These are phyloP conservation scores for Dilophus febrilis DNA, from an alignment of 2,888 invertebrate species.

Conservation along the genomic window DNA sequence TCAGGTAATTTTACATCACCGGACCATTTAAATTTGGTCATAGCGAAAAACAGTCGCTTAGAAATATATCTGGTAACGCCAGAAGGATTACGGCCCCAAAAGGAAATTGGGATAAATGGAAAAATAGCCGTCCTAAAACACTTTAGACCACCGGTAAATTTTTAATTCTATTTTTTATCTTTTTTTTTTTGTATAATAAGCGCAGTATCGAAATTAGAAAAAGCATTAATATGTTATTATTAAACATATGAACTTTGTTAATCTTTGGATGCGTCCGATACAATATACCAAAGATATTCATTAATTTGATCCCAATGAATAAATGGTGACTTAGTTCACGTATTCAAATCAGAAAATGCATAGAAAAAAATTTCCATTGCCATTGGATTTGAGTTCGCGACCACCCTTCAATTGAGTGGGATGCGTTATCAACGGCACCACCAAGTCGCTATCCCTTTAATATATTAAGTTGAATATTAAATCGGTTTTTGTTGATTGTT, in stretches of 20 bases:
- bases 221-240: not conserved
- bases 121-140: slow-evolving; percentile 88
- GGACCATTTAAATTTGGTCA: slow-evolving; percentile 82
- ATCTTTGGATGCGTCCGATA: too few relatives aligned
- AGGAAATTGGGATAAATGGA: slow-evolving; percentile 90
- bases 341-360: too few relatives aligned
- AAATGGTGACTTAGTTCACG: too few relatives aligned
- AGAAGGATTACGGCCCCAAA: slow-evolving; percentile 84
- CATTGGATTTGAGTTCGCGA: too few relatives aligned
- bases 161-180: not conserved
- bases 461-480: too few relatives aligned
- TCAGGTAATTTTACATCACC: slow-evolving; percentile 90
- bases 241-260: not conserved
- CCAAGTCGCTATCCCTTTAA: too few relatives aligned
- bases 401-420: too few relatives aligned
- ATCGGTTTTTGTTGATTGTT: too few relatives aligned
- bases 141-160: slow-evolving; percentile 69
- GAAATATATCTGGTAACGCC: slow-evolving; percentile 93
- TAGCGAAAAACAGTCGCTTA: slow-evolving; percentile 85
- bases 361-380: too few relatives aligned
- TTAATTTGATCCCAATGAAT: not conserved
- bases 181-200: not conserved
- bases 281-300: not conserved
- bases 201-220: not conserved
- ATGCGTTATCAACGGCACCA: too few relatives aligned